Base-by-base conservation (phyloP, 2,113 vertebrate species). In the Rostratula benghalensis region DNA sequence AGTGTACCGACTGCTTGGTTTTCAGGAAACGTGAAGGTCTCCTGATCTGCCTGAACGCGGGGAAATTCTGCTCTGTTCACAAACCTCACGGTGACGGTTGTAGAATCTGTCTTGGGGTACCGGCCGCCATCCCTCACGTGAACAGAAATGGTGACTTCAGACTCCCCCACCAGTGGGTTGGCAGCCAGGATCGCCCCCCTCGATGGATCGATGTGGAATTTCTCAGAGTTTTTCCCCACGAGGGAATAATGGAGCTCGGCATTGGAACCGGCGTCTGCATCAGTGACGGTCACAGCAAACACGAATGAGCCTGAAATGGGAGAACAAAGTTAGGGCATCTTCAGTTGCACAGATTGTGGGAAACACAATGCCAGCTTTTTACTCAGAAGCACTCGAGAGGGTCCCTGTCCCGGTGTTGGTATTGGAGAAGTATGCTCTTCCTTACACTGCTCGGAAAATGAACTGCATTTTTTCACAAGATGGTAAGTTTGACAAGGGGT, bases 231-330 rank as follows among this genome's bases (percentile, higher is more conserved):
- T 60, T 98, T 98, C 3, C 99, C 99, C 23, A 97, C 89, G 2
- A 99, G 98, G n/a, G 99, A 99, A 95, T 99, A 99, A 95, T 99
- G 98, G 57, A 99, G 98, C 91, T 99, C 98, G 1, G 99, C 98
- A 2, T 99, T 99, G 78, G 99, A 97, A 21, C 99, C 99, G 0
- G 98, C 95, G 83, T 99, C 99, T 8, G 99, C 99, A 53, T 99
- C 99, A 0, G 99, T 99, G 91, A 99, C 99, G 0, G 99, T 99
- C 30, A 99, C 99, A 0, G 99, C 99, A 97, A 99, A 99, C 79
- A 99, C 98, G 20, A 99, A 98, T 0, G 99, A 98, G 67, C 99
- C 99, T 99, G 87, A n/a, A 96, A 96, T 1, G 23, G 23, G 19
- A 97, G 68, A 92, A 91, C 30, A 93, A 78, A 93, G 28, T 59